Base-by-base conservation (phyloP, 2,113 vertebrate genomes). In the Chauna torquata region DNA sequence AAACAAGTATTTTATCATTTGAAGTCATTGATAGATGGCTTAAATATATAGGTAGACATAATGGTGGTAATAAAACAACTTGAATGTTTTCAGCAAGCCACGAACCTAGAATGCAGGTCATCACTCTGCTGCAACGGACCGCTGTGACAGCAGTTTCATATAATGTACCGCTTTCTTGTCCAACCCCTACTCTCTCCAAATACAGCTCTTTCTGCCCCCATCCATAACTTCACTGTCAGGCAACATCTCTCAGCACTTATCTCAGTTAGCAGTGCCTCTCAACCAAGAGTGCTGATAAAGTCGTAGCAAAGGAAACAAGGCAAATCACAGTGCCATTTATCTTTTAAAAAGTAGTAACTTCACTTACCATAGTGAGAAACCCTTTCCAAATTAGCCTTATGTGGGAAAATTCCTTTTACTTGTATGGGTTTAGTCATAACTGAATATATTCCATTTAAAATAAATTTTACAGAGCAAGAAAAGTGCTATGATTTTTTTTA, bases 231-330 rank as follows among this genome's bases (percentile, higher is more conserved):
- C 69, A 27, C 30, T 64, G 13, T 49, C 49, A 55, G 89, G n/a
- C 78, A 75, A 5, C 61, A 54, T 81, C 44, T 86, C 44, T 84
- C 96, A 91, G 19, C 57, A 96, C 91, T 89, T 96, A 97, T 95
- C 92, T 97, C 88, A 82, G 57, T 75, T 61, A 82, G 12, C 86
- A 92, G 61, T 55, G 47, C 36, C 76, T 82, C 79, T 81, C 77
- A 86, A 80, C 2, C 22, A 79, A 90, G 54, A 70, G 58, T 40
- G 66, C 58, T 89, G 86, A 68, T 38, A 94, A 95, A 97, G 80
- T 80, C 42, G 45, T 55, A 66, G 16, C 6, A 44, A 44, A 89
- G 19, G 32, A 70, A 88, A 9, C 34, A 92, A 79, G 72, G 64
- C 12, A 83, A 82, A 81, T 61, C 30, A 86, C 10, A 54, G 80